Percentiles rank a stretch among this genome's conserved stretches.
phyloP scores from a whole-genome alignment of 35 echinoderm and acorn worm genomes.

The Ophioderma brevispina region DNA sequence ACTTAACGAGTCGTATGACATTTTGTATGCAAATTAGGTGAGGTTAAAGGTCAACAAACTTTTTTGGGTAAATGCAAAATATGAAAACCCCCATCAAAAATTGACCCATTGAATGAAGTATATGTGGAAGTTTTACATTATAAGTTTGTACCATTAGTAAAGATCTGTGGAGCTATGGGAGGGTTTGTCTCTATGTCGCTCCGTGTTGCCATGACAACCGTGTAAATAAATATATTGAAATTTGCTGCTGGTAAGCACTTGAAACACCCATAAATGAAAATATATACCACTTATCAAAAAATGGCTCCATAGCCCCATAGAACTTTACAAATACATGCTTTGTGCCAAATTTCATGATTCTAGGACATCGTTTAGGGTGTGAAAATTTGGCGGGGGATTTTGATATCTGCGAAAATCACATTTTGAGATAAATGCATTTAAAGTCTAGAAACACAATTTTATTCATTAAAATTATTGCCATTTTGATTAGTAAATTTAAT shows the following conservation, averaged over 20 bases:
- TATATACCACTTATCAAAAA: neutral
- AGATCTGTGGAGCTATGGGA: neutral
- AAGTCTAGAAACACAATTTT: too few relatives aligned
- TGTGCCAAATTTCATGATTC: neutral
- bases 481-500: too few relatives aligned
- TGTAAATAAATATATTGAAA: slow-evolving; percentile 1
- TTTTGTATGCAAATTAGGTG: neutral
- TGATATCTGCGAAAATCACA: neutral
- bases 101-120: neutral
- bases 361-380: slow-evolving; percentile 9
- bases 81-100: neutral
- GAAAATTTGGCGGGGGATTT: neutral
- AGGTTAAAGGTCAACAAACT: neutral
- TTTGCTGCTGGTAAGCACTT: slow-evolving; percentile 9
- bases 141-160: slow-evolving; percentile 7
- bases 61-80: slow-evolving; percentile 11
- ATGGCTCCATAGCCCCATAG: neutral
- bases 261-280: neutral
- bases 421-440: neutral
- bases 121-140: slow-evolving; percentile 1
- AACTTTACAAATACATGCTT: neutral
- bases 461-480: too few relatives aligned
- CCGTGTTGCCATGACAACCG: neutral
- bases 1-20: neutral
- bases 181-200: slow-evolving; percentile 1